Conservation (phyloP, 2,113 vertebrate species). For the Pelvicachromis taeniatus region DNA sequence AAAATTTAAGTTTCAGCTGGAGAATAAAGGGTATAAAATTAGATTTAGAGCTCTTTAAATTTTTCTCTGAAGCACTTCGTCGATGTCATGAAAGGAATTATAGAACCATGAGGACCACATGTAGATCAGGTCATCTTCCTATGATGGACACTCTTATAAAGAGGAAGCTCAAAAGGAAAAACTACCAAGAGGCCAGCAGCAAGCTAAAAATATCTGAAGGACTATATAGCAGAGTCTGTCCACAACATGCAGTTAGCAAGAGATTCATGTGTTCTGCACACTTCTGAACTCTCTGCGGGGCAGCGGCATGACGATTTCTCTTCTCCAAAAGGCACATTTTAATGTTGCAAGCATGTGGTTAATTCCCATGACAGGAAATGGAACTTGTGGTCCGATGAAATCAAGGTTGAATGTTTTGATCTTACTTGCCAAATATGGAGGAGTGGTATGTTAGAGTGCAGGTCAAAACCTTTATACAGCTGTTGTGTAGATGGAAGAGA, state of each 20-base stretch:
- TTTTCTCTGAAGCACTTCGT: not conserved
- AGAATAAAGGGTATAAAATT: not conserved
- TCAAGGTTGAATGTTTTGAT: slow-evolving; percentile 2
- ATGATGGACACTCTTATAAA: slow-evolving; percentile 33
- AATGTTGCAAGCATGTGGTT: slow-evolving; percentile 13
- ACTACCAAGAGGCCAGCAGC: slow-evolving; percentile 42
- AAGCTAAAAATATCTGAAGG: slow-evolving; percentile 55
- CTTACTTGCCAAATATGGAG: not conserved
- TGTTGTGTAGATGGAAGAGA: not conserved
- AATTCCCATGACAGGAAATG: slow-evolving; percentile 21
- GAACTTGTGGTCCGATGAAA: slow-evolving; percentile 16
- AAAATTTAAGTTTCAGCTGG: not conserved
- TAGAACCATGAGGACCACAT: slow-evolving; percentile 10
- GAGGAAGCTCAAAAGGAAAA: slow-evolving; percentile 49
- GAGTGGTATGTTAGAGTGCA: not conserved
- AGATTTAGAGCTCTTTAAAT: not conserved
- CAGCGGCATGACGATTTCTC: not conserved
- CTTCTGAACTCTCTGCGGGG: not conserved
- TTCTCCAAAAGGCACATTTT: not conserved
- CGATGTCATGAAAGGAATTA: not conserved
- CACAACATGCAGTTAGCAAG: not conserved
- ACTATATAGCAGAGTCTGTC: slow-evolving; percentile 5
- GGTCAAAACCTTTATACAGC: not conserved
- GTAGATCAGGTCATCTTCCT: slow-evolving; percentile 20
- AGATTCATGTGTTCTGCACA: slow-evolving; percentile 15